Evolutionary conservation across 2,888 invertebrate species (phyloP), one percentile per base, ranked within the genome.

Genomic region (Eristalis pertinax): DNA sequence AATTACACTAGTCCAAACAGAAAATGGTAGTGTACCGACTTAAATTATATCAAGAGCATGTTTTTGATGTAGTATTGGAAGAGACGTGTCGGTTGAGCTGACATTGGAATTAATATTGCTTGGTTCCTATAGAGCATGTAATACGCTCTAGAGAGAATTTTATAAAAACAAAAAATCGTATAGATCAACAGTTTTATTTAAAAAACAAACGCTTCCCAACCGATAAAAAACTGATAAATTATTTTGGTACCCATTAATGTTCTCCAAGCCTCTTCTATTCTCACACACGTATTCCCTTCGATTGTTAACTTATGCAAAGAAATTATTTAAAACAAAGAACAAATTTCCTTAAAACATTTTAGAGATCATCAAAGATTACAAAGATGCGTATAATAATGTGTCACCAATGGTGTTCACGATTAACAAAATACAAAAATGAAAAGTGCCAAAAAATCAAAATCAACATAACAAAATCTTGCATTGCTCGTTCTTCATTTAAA

Each of bases 1-100:
- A 83, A 75, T 75, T 75, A 86, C 75, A 86, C 83, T 86, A 70
- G 65, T 79, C 83, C 78, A 82, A 83, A 82, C 82, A 79, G 75
- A 79, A 75, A 56, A 75, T 41, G 24, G 22, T 68, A 24, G 67
- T 60, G 43, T 38, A 63, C 26, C 62, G 35, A 35, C 35, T 22
- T 7, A 26, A 50, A 38, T 32, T 65, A 38, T 38, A 65, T 72
- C 15, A 62, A 38, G 50, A 43, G 58, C 29, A 76, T 56, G 32
- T 67, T 22, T 68, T 29, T 10, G 38, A 19, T 29, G 13, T 63
- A 43, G 32, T 29, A 4, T 1, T 29, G n/a, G 29, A 63, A 35
- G 63, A 29, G 19, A 43, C n/a, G 13, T 43, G 15, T 43, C n/a
- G 15, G 43, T n/a, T 19, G 19, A 50, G 50, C 8, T 50, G 50